Evolutionary conservation across 2,113 vertebrate species (phyloP).

Genomic region (Telmatochromis sp.): DNA sequence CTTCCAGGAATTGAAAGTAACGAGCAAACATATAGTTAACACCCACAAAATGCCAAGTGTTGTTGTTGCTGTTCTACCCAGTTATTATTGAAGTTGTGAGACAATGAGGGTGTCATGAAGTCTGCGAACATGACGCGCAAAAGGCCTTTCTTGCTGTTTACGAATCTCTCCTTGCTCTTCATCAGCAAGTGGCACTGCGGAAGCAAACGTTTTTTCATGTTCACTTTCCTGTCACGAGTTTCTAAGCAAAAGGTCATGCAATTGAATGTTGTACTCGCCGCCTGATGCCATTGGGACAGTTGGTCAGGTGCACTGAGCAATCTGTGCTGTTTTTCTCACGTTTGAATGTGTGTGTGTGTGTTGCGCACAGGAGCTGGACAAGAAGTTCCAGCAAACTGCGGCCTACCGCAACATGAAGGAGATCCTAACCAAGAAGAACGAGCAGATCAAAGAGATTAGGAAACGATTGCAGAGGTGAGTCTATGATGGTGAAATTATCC

Average conservation of each 20-base stretch:
- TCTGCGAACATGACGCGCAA: background rate
- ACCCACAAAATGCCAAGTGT: background rate
- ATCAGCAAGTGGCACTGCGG: background rate
- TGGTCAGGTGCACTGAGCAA: background rate
- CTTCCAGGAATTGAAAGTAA: background rate
- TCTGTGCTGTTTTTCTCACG: background rate
- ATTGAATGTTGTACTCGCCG: background rate
- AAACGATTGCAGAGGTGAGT: slow-evolving; percentile 83
- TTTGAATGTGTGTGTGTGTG: background rate
- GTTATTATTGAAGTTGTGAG: background rate
- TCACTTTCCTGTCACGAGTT: background rate
- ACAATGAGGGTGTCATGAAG: background rate
- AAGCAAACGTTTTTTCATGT: background rate
- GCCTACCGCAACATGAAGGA: slow-evolving; percentile 97
- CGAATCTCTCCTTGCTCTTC: background rate
- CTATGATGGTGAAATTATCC: background rate
- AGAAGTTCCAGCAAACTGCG: slow-evolving; percentile 94
- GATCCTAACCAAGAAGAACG: slow-evolving; percentile 93
- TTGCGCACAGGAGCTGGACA: slow-evolving; percentile 82
- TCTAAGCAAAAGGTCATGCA: background rate
- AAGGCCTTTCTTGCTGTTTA: background rate
- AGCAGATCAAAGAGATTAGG: slow-evolving; percentile 91
- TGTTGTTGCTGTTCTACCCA: background rate
- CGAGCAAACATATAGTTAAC: background rate
- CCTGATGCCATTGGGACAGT: background rate